Percentiles rank a stretch among this genome's conserved stretches.
Evolutionary conservation across 2,113 vertebrate genomes (phyloP).

Genomic region (Takifugu flavidus): DNA sequence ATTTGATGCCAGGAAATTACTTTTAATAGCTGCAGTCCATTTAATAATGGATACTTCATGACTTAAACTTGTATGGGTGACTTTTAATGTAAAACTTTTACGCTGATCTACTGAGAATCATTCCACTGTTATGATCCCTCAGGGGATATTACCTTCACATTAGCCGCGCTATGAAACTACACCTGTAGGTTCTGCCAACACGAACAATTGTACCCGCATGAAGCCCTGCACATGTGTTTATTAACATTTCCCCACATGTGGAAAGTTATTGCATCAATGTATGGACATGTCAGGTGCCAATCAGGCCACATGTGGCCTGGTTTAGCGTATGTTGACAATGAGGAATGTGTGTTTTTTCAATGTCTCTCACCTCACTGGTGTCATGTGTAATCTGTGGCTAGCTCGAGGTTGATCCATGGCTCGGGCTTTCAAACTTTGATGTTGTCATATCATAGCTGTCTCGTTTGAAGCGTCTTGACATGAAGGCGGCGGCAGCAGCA

Average conservation of each 20-base stretch:
- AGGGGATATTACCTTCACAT: slow-evolving; percentile 22
- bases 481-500: too few relatives aligned
- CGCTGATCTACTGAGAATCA: neutral
- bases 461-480: too few relatives aligned
- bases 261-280: neutral
- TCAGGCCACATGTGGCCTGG: slow-evolving; percentile 16
- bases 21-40: too few relatives aligned
- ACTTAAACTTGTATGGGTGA: slow-evolving; percentile 3
- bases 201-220: slow-evolving; percentile 6
- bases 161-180: slow-evolving; percentile 13
- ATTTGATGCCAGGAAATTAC: too few relatives aligned
- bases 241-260: slow-evolving; percentile 18
- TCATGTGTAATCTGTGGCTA: slow-evolving; percentile 39
- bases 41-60: neutral
- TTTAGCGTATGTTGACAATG: slow-evolving; percentile 24
- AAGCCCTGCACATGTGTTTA: slow-evolving; percentile 19
- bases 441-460: too few relatives aligned
- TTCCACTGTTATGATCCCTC: slow-evolving; percentile 2
- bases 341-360: slow-evolving; percentile 28
- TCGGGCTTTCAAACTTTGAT: too few relatives aligned
- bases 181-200: slow-evolving; percentile 19
- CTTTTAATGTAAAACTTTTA: too few relatives aligned
- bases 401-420: slow-evolving; percentile 3
- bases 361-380: slow-evolving; percentile 34
- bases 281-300: slow-evolving; percentile 12